These are phyloP conservation scores for Thereva nobilitata DNA, from an alignment of 2,888 invertebrate species.

Conservation along the genomic window DNA sequence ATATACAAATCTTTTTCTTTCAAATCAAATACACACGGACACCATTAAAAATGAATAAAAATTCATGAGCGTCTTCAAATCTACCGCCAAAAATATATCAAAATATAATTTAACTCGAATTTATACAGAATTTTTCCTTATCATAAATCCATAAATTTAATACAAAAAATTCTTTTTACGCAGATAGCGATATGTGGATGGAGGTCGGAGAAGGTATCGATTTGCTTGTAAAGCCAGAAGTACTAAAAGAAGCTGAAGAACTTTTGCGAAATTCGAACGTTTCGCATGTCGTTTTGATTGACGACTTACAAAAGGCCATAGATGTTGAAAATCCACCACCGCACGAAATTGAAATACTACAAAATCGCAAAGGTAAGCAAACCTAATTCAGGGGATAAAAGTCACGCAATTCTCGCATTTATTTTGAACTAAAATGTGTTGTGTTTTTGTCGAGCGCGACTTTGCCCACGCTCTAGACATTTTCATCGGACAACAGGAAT, in stretches of 20 bases:
- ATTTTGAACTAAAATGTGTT: neutral
- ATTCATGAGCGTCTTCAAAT: too few species aligned
- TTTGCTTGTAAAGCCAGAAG: constrained; percentile 70
- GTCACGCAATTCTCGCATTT: constrained; percentile 15
- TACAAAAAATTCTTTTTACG: constrained; percentile 6
- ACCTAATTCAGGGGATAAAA: neutral
- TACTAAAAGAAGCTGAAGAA: constrained; percentile 66
- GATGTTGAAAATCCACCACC: constrained; percentile 77
- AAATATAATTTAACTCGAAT: neutral
- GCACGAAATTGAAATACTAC: constrained; percentile 68
- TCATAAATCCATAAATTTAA: neutral
- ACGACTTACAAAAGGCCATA: constrained; percentile 77
- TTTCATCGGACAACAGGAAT: constrained; percentile 38
- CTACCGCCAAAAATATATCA: neutral
- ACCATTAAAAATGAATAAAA: too few species aligned
- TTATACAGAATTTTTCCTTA: neutral
- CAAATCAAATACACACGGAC: too few species aligned
- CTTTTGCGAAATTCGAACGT: constrained; percentile 67
- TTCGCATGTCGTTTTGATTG: constrained; percentile 71
- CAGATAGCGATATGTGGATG: constrained; percentile 57
- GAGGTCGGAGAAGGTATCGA: constrained; percentile 63
- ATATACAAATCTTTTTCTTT: too few species aligned
- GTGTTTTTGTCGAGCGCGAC: constrained; percentile 4
- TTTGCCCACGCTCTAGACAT: constrained; percentile 30
- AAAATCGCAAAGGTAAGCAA: constrained; percentile 69